A percentile compares a stretch with the other conserved stretches of the same genome.
These are phyloP conservation scores for Chrysaora quinquecirrha DNA, from an alignment of 30 jellyfish, hydroid and myxozoan species.

Conservation along the genomic window DNA sequence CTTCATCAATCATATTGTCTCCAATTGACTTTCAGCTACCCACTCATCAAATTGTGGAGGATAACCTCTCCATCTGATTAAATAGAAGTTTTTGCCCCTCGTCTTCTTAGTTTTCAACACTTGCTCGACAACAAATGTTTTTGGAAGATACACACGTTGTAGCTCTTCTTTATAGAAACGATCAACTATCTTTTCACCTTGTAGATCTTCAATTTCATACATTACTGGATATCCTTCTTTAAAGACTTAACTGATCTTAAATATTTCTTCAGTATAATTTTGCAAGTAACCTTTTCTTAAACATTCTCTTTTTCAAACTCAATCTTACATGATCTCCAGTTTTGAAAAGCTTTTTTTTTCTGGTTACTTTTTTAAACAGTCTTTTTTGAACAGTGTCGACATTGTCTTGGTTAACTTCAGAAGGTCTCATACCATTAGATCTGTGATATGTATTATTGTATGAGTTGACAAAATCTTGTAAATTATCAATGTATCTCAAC, in stretches of 20 bases:
- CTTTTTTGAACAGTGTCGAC: not conserved
- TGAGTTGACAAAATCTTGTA: constrained; percentile 18
- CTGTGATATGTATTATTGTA: constrained; percentile 39
- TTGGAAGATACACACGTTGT: constrained; percentile 36
- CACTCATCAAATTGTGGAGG: constrained; percentile 30
- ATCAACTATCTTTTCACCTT: constrained; percentile 39
- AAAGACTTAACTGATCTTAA: constrained; percentile 28
- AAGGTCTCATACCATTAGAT: constrained; percentile 19
- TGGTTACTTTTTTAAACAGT: not conserved
- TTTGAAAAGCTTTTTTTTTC: not conserved
- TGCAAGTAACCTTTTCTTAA: constrained; percentile 41
- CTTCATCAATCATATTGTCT: not conserved
- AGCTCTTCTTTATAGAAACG: constrained; percentile 42
- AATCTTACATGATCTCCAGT: constrained; percentile 36
- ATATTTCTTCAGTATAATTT: no score
- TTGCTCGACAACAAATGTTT: constrained; percentile 39
- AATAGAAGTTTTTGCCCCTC: not conserved
- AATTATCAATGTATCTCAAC: not conserved
- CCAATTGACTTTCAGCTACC: constrained; percentile 12
- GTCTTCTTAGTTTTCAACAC: constrained; percentile 7
- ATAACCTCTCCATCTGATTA: constrained; percentile 39
- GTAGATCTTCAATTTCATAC: constrained; percentile 23
- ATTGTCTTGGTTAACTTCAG: constrained; percentile 17
- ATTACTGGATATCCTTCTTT: constrained; percentile 4
- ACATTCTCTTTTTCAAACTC: no score